These are phyloP conservation scores for Chaetura pelagica DNA, from an alignment of 2,113 vertebrate genomes.

Conservation along the genomic window DNA sequence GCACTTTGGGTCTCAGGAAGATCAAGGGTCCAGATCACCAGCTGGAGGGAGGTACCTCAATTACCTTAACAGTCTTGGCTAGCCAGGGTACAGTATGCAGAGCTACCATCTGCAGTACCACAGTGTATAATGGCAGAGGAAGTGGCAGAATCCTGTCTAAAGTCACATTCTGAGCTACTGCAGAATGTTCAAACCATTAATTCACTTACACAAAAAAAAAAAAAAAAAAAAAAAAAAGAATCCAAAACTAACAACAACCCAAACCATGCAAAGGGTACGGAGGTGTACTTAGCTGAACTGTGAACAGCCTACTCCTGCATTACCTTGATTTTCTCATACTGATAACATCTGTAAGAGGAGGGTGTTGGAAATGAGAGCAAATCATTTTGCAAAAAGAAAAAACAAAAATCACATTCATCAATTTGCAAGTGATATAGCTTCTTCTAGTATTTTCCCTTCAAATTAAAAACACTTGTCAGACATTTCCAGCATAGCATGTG, in stretches of 20 bases:
- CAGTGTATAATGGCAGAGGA: background rate
- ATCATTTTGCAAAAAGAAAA: background rate
- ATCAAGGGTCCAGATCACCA: background rate
- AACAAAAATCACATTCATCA: background rate
- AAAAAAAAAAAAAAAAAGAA: too few species aligned
- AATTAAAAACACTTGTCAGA: constrained; percentile 35
- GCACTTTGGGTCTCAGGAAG: background rate
- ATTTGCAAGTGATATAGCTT: constrained; percentile 40
- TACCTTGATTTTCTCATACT: constrained; percentile 46
- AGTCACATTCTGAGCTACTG: background rate
- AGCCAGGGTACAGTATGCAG: background rate
- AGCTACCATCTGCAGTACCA: background rate
- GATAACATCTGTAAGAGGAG: constrained; percentile 31
- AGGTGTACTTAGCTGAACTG: background rate
- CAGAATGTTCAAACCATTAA: background rate
- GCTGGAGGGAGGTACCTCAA: background rate
- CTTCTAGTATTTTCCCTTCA: constrained; percentile 28
- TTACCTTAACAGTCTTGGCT: background rate
- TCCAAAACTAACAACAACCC: background rate
- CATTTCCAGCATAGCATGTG: constrained; percentile 35
- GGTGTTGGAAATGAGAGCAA: constrained; percentile 5
- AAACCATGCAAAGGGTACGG: background rate
- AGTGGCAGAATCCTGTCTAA: background rate
- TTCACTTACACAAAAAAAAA: background rate
- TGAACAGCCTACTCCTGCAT: constrained; percentile 7